A percentile compares a stretch with the other conserved stretches of the same genome.
These are phyloP conservation scores for Boloria euphrosyne DNA, from an alignment of 2,888 invertebrate genomes.

Conservation along the genomic window DNA sequence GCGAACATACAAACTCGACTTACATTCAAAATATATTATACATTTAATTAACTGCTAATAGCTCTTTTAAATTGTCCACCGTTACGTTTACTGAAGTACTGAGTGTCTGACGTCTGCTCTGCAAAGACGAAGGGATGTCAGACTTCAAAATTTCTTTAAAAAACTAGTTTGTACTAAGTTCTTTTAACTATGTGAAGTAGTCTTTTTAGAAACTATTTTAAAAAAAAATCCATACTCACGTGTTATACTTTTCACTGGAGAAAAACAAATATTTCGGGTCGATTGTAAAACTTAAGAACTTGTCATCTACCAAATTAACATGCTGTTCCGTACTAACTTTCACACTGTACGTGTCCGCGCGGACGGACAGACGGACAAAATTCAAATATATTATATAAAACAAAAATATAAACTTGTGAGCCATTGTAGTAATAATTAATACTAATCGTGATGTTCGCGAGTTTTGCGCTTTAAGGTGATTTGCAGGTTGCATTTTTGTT, in stretches of 20 bases:
- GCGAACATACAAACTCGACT: constrained; percentile 43
- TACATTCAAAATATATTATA: background rate
- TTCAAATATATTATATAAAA: constrained; percentile 4
- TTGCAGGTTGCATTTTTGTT: constrained; percentile 8
- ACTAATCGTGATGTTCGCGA: constrained; percentile 13
- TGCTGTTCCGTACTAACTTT: constrained; percentile 84
- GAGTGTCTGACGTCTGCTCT: too few relatives aligned
- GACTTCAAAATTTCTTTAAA: too few relatives aligned
- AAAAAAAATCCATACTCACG: constrained; percentile 36
- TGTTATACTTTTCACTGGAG: constrained; percentile 57
- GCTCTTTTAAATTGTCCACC: too few relatives aligned
- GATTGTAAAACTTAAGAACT: constrained; percentile 88
- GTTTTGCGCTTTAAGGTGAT: constrained; percentile 4
- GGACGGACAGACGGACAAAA: constrained; percentile 4
- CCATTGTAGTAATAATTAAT: constrained; percentile 23
- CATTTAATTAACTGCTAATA: too few relatives aligned
- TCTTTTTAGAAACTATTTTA: background rate
- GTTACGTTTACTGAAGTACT: too few relatives aligned
- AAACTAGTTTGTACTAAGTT: too few relatives aligned
- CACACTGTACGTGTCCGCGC: constrained; percentile 76
- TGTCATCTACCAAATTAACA: constrained; percentile 84
- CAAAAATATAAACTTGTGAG: constrained; percentile 10
- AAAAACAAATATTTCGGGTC: constrained; percentile 85
- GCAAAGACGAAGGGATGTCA: too few relatives aligned
- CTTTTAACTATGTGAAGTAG: too few relatives aligned